Evolutionary conservation across 2,113 vertebrate species (phyloP).

Genomic region (Cebidichthys violaceus): DNA sequence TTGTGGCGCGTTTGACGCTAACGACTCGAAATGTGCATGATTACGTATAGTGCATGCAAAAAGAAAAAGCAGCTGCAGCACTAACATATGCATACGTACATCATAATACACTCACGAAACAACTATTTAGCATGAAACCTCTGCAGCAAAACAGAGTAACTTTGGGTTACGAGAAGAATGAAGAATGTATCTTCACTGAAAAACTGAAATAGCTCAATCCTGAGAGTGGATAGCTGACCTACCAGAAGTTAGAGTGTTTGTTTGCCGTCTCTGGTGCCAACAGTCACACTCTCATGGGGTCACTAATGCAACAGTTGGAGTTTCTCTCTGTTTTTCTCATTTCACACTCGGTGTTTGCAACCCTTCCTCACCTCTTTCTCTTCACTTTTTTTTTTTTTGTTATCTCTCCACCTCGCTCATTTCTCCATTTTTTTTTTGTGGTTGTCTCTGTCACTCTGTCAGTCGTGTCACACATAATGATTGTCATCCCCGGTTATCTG

Average conservation of each 20-base stretch:
- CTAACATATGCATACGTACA: not conserved
- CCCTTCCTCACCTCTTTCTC: constrained; percentile 21
- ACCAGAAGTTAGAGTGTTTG: constrained; percentile 13
- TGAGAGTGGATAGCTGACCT: constrained; percentile 8
- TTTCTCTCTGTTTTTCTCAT: constrained; percentile 37
- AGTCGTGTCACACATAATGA: constrained; percentile 36
- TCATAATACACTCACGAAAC: not conserved
- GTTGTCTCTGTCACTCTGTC: constrained; percentile 26
- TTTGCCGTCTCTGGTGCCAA: constrained; percentile 22
- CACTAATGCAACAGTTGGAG: constrained; percentile 42
- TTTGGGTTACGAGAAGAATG: not conserved
- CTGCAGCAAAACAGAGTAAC: not conserved
- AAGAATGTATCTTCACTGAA: not conserved
- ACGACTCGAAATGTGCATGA: constrained; percentile 7
- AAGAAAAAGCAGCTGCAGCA: not conserved
- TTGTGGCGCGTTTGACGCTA: constrained; percentile 28
- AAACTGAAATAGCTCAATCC: not conserved
- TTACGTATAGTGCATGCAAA: not conserved
- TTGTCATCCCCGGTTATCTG: constrained; percentile 33
- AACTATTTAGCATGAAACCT: not conserved
- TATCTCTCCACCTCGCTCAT: not conserved
- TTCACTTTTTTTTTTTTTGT: not conserved
- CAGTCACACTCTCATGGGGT: constrained; percentile 29
- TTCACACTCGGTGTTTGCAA: constrained; percentile 51
- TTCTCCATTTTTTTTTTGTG: constrained; percentile 14